Percentiles rank a stretch among this genome's conserved stretches.
Conservation (phyloP, 2,113 vertebrate genomes). For the Calidris pugnax region DNA sequence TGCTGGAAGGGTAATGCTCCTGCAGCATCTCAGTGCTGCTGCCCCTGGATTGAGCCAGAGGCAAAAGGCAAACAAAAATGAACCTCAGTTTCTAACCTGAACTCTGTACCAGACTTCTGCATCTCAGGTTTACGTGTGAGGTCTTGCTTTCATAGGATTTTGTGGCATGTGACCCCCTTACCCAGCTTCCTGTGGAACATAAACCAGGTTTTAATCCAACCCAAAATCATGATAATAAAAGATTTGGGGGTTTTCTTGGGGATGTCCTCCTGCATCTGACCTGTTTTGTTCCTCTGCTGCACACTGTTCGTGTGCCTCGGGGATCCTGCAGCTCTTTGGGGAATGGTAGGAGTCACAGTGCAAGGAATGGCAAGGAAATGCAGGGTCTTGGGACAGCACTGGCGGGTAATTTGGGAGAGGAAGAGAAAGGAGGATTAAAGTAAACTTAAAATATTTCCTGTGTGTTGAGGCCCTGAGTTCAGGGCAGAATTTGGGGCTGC, state of each 20-base stretch:
- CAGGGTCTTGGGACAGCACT: neutral
- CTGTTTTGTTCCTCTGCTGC: neutral
- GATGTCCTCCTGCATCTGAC: neutral
- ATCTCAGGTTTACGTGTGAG: neutral
- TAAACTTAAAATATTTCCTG: neutral
- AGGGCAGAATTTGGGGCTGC: neutral
- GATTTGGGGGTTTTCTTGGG: neutral
- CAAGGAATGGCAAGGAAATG: neutral
- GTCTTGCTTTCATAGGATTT: neutral
- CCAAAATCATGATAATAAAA: neutral
- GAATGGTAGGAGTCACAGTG: neutral
- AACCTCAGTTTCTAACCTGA: neutral
- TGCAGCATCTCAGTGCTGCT: neutral
- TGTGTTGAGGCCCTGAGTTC: neutral
- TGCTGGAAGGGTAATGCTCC: neutral
- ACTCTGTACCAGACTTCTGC: neutral
- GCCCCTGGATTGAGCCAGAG: neutral
- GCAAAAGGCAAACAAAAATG: neutral
- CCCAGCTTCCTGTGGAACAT: too few relatives aligned
- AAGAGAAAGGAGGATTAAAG: neutral
- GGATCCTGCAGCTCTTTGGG: neutral
- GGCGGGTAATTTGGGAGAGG: too few relatives aligned
- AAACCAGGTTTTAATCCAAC: neutral
- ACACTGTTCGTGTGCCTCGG: accelerated
- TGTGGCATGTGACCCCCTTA: neutral